phyloP scores from a whole-genome alignment of 2,113 vertebrate genomes.

The Myrmophylax atrothorax region DNA sequence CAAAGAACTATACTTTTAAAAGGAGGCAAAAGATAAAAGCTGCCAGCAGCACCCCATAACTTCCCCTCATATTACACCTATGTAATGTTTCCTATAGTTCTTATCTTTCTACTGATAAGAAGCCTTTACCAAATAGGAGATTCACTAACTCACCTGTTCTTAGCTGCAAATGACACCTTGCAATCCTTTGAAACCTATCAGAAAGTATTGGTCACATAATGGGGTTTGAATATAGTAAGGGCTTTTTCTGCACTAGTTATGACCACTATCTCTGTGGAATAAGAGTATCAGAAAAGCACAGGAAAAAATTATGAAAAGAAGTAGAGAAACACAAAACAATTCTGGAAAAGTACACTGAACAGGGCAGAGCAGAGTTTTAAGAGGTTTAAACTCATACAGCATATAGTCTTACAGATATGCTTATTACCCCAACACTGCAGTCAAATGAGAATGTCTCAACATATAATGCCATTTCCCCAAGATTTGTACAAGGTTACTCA shows the following conservation, averaged over 20 bases:
- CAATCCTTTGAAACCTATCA: neutral
- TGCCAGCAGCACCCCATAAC: neutral
- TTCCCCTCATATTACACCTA: neutral
- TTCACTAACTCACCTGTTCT: neutral
- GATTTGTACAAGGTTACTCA: neutral
- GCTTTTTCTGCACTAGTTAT: neutral
- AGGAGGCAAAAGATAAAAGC: neutral
- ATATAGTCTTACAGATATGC: accelerated
- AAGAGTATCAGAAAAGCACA: neutral
- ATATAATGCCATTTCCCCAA: accelerated
- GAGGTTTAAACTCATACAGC: neutral
- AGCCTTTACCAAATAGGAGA: neutral
- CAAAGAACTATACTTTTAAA: neutral
- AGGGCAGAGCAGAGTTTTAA: neutral
- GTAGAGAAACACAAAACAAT: neutral
- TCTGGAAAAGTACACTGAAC: neutral
- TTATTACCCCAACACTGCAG: neutral
- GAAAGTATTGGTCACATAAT: neutral
- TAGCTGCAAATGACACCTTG: neutral
- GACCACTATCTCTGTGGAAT: neutral
- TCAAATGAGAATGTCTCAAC: neutral
- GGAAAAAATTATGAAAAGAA: neutral
- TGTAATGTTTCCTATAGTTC: neutral
- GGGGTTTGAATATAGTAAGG: neutral
- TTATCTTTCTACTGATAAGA: neutral